Evolutionary conservation across 2,888 invertebrate species (phyloP), one percentile per base, ranked within the genome.

Genomic region (Temnothorax ravouxi): DNA sequence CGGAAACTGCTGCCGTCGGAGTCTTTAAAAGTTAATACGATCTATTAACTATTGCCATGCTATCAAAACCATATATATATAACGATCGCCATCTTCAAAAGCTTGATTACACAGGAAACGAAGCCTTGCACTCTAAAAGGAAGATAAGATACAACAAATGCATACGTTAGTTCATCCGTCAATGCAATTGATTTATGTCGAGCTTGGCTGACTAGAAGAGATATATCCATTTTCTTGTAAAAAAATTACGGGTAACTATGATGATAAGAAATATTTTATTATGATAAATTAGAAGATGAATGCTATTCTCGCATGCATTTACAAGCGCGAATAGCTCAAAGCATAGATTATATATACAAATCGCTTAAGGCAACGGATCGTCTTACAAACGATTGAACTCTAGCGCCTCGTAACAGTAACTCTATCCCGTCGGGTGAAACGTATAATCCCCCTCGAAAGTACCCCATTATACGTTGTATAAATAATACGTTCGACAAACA

Each of bases 311-410:
- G 50, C 44, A 50, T 77, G 50, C 44, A 50, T 77, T 44, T 54
- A 21, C 34, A 8, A 56, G n/a, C 15, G 38, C 8, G 47, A 34
- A 25, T 69, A 71, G 52, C 29, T 80, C 54, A 34, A 44, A 44
- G 47, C 34, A 25, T 29, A 47, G 56, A 47, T 56, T 34, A 38
- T 50, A 25, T 25, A 34, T 38, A 5, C 38, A 38, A 47, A 44
- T 44, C 75, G 41, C 18, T 29, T 38, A 11, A 34, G 47, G 25
- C n/a, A 72, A 74, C 47, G 41, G 59, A 74, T 79, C 75, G 56
- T 50, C 75, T 80, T 80, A 80, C 79, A 18, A 59, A 74, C 59
- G 75, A 74, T 59, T 74, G 76, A 80, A 75, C 47, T 80, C 59
- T n/a, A 59, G 38, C 75, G 47, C 6, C 34, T 25, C 75, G 41